Evolutionary conservation across 2,888 invertebrate species (phyloP), one percentile per base, ranked within the genome.

Genomic region (Drosophila histrio): DNA sequence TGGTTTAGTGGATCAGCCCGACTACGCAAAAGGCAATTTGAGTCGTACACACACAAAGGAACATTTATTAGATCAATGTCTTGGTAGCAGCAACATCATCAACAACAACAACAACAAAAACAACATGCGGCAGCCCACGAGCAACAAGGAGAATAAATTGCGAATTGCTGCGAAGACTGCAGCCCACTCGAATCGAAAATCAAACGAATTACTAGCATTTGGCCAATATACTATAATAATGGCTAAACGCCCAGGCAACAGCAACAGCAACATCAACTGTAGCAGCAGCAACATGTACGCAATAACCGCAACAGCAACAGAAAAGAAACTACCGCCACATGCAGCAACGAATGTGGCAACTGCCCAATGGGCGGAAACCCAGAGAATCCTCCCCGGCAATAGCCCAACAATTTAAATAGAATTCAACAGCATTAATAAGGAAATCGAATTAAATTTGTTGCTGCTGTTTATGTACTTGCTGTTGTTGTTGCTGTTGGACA

Each of bases 1-100:
- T 88, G 79, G 81, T 71, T 88, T 77, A 77, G 86, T 81, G 81
- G 87, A 88, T 76, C 84, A 77, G 62, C 19, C 30, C 60, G 57
- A 46, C 22, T 78, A 79, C 72, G 68, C 83, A 78, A 67, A 72
- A 74, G 71, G 52, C 78, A 78, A 64, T 81, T 72, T 74, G 59
- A 78, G 74, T 62, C 32, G 64, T 44, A 63, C 34, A 30, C 17
- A 36, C 21, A 57, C 38, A 61, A 21, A 62, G 50, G 59, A 60
- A 59, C 67, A 81, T 67, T 67, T 74, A 74, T 71, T 81, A 78
- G 79, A 78, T 78, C 67, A 79, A 82, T 78, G 83, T 56, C 68
- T 75, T 60, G 65, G 62, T 58, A 59, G 53, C 68, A 38, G 36
- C 61, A 41, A 47, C 53, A 43, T 43, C 54, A 39, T n/a, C 54